Conservation (phyloP, 2,888 invertebrate species). For the Gibbula magus region DNA sequence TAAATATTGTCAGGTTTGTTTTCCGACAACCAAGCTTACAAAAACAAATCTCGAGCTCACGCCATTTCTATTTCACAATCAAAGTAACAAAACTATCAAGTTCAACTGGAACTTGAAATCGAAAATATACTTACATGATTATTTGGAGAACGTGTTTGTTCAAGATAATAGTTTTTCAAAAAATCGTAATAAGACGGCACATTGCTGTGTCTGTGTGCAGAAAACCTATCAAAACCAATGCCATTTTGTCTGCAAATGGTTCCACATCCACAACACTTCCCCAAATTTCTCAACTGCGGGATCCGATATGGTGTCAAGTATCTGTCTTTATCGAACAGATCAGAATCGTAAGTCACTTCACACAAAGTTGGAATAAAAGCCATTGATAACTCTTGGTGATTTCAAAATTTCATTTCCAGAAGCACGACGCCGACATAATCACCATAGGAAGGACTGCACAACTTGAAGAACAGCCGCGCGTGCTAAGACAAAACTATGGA, state of each 20-base stretch:
- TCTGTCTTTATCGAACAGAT: constrained; percentile 18
- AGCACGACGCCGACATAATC: too few species aligned
- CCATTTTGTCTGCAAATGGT: not conserved
- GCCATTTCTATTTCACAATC: too few species aligned
- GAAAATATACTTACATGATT: not conserved
- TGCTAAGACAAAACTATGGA: too few species aligned
- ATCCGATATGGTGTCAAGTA: constrained; percentile 18
- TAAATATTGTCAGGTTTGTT: too few species aligned
- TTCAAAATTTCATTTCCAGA: too few species aligned
- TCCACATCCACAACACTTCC: not conserved
- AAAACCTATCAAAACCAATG: not conserved
- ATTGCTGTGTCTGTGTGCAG: too few species aligned
- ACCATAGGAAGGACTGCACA: too few species aligned
- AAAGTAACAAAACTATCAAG: too few species aligned
- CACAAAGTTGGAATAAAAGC: constrained; percentile 49
- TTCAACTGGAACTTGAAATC: too few species aligned
- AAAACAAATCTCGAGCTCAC: too few species aligned
- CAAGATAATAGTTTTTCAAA: constrained; percentile 30
- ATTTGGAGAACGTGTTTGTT: not conserved
- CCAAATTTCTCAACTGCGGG: not conserved
- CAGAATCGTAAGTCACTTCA: constrained; percentile 61
- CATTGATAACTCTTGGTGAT: constrained; percentile 20
- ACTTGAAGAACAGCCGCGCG: too few species aligned
- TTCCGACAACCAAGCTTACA: too few species aligned
- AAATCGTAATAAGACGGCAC: constrained; percentile 17